Percentiles rank a stretch among this genome's conserved stretches.
Evolutionary conservation across 1,140 invertebrate genomes (phyloP).

Genomic region (Cardiocondyla obscurior): DNA sequence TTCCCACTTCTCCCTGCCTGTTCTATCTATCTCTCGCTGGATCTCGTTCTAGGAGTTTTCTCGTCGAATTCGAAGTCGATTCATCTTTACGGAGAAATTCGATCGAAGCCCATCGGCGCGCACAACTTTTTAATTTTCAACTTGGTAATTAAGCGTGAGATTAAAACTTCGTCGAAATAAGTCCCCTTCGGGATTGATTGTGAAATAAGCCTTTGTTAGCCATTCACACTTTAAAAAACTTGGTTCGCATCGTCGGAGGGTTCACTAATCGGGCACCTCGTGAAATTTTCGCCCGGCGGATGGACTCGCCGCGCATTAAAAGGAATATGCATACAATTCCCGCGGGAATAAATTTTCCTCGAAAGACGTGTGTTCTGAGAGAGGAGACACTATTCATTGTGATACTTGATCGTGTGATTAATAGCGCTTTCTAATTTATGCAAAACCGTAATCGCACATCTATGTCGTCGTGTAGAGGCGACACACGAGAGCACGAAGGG

Average conservation of each 20-base stretch:
- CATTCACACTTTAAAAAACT: slow-evolving; percentile 46
- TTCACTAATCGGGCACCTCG: neutral
- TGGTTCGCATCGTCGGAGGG: neutral
- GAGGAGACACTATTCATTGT: slow-evolving; percentile 35
- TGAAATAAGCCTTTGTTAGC: slow-evolving; percentile 39
- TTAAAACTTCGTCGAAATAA: slow-evolving; percentile 49
- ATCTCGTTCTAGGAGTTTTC: neutral
- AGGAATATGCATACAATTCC: neutral
- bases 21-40: neutral
- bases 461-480: slow-evolving; percentile 50
- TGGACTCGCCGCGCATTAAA: slow-evolving; percentile 3
- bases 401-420: slow-evolving; percentile 51
- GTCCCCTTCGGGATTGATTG: slow-evolving; percentile 32
- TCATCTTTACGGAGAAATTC: slow-evolving; percentile 33
- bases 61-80: slow-evolving; percentile 5
- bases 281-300: neutral
- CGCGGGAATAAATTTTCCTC: slow-evolving; percentile 34
- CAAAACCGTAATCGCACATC: slow-evolving; percentile 55
- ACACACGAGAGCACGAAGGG: slow-evolving; percentile 47
- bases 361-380: neutral
- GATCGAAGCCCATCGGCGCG: slow-evolving; percentile 5
- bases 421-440: slow-evolving; percentile 50
- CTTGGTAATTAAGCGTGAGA: slow-evolving; percentile 49
- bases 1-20: neutral
- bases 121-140: slow-evolving; percentile 53